Evolutionary conservation across 2,888 invertebrate species (phyloP).

Genomic region (Synergus gifuensis): DNA sequence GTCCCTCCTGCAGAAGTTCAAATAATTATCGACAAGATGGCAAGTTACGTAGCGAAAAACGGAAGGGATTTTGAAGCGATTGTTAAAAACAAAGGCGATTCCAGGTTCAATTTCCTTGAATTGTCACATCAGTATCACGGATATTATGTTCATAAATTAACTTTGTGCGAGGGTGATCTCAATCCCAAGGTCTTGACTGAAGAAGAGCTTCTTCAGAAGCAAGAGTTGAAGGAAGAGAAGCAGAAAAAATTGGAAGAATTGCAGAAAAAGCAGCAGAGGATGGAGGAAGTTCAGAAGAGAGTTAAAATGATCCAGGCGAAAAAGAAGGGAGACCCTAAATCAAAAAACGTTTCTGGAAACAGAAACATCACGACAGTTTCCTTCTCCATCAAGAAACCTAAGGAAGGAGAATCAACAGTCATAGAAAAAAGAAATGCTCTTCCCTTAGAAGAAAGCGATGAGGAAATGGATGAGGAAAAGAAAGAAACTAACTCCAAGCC

Average conservation of each 20-base stretch:
- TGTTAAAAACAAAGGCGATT: conserved; percentile 89
- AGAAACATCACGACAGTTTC: conserved; percentile 82
- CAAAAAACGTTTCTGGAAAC: conserved; percentile 62
- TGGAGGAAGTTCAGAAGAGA: conserved; percentile 75
- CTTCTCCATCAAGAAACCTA: conserved; percentile 91
- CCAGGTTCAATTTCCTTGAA: conserved; percentile 92
- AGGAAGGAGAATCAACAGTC: conserved; percentile 84
- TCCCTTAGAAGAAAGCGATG: conserved; percentile 85
- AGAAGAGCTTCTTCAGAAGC: conserved; percentile 73
- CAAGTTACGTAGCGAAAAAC: conserved; percentile 96
- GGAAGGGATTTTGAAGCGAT: conserved; percentile 96
- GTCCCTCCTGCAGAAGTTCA: conserved; percentile 90
- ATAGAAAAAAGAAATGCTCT: conserved; percentile 84
- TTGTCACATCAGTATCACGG: conserved; percentile 87
- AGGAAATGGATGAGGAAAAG: conserved; percentile 69
- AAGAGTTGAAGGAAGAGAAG: conserved; percentile 73
- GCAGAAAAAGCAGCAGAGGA: conserved; percentile 74
- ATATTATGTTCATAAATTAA: conserved; percentile 88
- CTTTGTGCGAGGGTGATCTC: conserved; percentile 75
- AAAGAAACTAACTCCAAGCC: conserved; percentile 69
- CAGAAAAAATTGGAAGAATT: conserved; percentile 74
- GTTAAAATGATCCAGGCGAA: conserved; percentile 75
- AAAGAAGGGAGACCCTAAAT: conserved; percentile 70
- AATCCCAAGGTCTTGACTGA: conserved; percentile 73
- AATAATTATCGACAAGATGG: conserved; percentile 97